Evolutionary conservation across 2,113 vertebrate genomes (phyloP).

Genomic region (Charadrius vociferus): DNA sequence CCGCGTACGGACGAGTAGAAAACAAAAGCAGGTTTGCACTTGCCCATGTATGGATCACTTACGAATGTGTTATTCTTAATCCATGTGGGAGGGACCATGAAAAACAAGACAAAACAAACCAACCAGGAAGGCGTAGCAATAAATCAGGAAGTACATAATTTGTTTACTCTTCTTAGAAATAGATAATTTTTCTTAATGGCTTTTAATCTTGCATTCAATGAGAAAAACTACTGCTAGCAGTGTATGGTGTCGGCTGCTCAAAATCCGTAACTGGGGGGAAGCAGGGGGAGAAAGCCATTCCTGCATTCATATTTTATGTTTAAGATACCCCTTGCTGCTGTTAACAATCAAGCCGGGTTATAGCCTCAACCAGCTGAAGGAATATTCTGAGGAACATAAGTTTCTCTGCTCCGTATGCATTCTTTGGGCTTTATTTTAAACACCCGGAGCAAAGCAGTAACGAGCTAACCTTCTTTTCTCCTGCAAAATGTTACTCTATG

Average conservation of each 20-base stretch:
- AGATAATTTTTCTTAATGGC: background rate
- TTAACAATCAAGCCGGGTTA: background rate
- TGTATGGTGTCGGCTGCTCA: background rate
- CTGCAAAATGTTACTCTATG: background rate
- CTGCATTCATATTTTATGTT: accelerated
- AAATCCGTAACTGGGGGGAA: background rate
- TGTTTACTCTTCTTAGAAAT: background rate
- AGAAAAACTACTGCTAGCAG: background rate
- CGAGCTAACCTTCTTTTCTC: background rate
- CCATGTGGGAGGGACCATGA: background rate
- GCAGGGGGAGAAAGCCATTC: accelerated
- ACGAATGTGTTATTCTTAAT: background rate
- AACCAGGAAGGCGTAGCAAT: background rate
- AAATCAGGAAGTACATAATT: background rate
- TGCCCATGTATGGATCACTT: accelerated
- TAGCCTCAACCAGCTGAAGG: background rate
- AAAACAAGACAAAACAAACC: background rate
- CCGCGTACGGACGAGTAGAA: accelerated
- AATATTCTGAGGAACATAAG: accelerated
- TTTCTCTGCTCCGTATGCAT: accelerated
- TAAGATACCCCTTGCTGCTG: background rate
- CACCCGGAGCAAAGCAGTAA: background rate
- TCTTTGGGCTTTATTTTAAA: background rate
- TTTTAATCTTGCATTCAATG: background rate
- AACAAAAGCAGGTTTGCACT: background rate